phyloP scores from a whole-genome alignment of 1,140 invertebrate species.

The Piezodorus guildinii region DNA sequence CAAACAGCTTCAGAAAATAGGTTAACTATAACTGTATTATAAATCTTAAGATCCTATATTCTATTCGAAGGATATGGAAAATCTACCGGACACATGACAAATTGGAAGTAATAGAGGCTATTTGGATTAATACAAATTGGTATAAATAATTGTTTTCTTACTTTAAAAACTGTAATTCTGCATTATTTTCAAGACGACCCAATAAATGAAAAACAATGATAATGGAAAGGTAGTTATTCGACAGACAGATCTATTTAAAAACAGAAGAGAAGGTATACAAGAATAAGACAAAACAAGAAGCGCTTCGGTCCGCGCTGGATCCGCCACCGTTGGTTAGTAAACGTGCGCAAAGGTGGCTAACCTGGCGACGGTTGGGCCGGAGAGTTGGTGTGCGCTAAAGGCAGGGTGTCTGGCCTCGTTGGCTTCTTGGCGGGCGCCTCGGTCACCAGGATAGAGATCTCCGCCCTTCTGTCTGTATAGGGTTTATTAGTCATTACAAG shows the following conservation, averaged over 20 bases:
- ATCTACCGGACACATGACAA: too few relatives aligned
- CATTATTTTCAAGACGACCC: too few relatives aligned
- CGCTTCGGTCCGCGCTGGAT: neutral
- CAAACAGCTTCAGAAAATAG: too few relatives aligned
- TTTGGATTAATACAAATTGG: too few relatives aligned
- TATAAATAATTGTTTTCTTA: too few relatives aligned
- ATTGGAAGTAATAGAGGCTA: too few relatives aligned
- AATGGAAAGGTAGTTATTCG: neutral
- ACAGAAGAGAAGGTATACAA: constrained; percentile 9
- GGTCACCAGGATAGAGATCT: constrained; percentile 8
- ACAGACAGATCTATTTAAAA: neutral
- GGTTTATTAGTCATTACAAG: too few relatives aligned
- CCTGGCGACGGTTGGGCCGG: constrained; percentile 8
- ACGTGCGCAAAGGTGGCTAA: neutral
- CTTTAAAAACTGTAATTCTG: too few relatives aligned
- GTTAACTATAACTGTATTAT: too few relatives aligned
- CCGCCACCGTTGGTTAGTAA: constrained; percentile 9
- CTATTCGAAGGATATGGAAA: too few relatives aligned
- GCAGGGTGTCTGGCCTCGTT: constrained; percentile 14
- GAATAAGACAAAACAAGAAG: constrained; percentile 1
- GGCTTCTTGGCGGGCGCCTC: constrained; percentile 6
- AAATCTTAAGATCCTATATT: too few relatives aligned
- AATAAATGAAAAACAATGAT: neutral
- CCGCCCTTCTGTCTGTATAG: neutral
- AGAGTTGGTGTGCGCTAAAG: constrained; percentile 10